Evolutionary conservation across 2,888 invertebrate species (phyloP), one percentile per base, ranked within the genome.

Genomic region (Megalurothrips usitatus): DNA sequence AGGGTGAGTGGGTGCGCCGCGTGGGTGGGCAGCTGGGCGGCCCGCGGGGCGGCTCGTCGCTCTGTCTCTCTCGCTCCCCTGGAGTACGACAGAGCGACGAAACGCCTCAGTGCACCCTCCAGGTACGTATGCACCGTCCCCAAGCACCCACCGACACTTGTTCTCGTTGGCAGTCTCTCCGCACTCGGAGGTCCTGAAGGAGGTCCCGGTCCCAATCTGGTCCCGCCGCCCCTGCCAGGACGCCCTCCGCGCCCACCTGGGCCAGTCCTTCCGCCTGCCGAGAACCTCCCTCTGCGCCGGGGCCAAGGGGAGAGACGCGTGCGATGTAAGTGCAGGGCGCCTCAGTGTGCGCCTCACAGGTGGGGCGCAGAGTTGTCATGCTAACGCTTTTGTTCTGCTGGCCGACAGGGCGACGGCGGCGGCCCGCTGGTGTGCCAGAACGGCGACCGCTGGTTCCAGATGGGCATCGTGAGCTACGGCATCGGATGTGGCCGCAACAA

Each of bases 141-240:
- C 34, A 6, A 43, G 34, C 34, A 4, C 6, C 34, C 34, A 6
- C 34, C 34, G 34, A 43, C 34, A 43, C 34, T 43, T 47, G 47
- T 49, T 81, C 75, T 79, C 58, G 81, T 80, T 83, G 83, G 6
- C 83, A 88, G 88, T 84, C 47, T 84, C 86, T 6, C 86, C 86
- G 14, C 87, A 88, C 84, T 87, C 87, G 3, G 85, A 86, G n/a
- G 85, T 86, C 4, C 83, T 88, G 81, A 88, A 88, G 84, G 88
- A 88, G 84, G 86, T 88, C 19, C 83, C 85, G 43, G 87, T 88
- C 47, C 88, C 88, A 1, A 82, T 88, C 17, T 88, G 88, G 88
- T 84, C 84, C 19, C 85, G 86, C 81, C 84, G 84, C 11, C 85
- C 85, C 23, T 88, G 88, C 82, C 85, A 88, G 83, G 83, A 83